Conservation (phyloP, 2,113 vertebrate species). For the Ctenomys sociabilis region DNA sequence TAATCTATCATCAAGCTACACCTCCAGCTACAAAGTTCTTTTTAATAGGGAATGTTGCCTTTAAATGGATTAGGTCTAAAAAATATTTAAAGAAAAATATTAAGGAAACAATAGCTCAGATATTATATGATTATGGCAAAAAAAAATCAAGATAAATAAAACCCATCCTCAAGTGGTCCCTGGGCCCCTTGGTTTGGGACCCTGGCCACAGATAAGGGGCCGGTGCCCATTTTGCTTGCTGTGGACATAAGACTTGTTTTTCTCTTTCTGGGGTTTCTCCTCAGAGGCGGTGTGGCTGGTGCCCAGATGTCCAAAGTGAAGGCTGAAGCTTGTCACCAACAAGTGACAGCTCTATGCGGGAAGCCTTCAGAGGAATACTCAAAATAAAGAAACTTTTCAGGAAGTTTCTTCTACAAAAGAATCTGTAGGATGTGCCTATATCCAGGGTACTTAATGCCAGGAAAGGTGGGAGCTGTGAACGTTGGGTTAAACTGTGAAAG, state of each 20-base stretch:
- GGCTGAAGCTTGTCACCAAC: not conserved
- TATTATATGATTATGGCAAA: not conserved
- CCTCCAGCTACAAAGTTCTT: not conserved
- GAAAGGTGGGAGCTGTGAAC: not conserved
- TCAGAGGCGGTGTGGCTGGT: not conserved
- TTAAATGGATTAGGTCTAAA: not conserved
- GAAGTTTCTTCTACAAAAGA: not conserved
- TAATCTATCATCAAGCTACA: not conserved
- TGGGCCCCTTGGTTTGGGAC: not conserved
- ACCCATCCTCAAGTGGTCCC: not conserved
- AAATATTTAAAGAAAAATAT: not conserved
- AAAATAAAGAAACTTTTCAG: not conserved
- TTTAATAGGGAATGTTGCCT: not conserved
- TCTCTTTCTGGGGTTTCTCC: not conserved
- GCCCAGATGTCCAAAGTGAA: not conserved
- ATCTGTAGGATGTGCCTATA: not conserved
- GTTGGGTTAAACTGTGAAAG: not conserved
- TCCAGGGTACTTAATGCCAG: not conserved
- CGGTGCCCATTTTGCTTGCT: not conserved
- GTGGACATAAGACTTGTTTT: not conserved
- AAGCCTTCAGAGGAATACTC: not conserved
- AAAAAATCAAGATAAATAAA: not conserved
- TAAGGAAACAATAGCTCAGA: not conserved
- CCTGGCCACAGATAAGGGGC: not conserved
- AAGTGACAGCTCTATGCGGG: not conserved